Percentiles rank a stretch among this genome's conserved stretches.
phyloP scores from a whole-genome alignment of 1,140 invertebrate genomes.

The Ganaspis sp. region DNA sequence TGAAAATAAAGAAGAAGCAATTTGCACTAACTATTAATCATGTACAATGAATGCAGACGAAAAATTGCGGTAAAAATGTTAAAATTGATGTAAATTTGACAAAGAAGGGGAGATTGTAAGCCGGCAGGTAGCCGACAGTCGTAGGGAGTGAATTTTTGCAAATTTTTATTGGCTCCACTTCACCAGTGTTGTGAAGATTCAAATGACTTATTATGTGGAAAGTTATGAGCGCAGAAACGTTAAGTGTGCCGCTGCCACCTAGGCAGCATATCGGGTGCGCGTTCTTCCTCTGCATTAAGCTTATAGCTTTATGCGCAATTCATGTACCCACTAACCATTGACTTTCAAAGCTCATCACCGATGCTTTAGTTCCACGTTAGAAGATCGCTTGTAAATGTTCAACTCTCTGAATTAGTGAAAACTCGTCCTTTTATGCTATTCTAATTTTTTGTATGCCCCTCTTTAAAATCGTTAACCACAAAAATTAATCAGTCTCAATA shows the following conservation, averaged over 20 bases:
- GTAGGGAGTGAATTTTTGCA: background rate
- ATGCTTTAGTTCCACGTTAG: conserved; percentile 11
- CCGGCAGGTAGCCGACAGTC: conserved; percentile 2
- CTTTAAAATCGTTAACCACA: background rate
- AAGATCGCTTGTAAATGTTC: conserved; percentile 18
- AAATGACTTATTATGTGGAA: conserved; percentile 54
- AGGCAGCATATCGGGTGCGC: background rate
- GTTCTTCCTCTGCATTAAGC: conserved; percentile 18
- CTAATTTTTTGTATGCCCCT: background rate
- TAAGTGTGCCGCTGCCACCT: conserved; percentile 45
- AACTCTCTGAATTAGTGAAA: no score
- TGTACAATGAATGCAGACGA: no score
- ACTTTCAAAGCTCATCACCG: conserved; percentile 17
- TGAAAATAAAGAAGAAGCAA: no score
- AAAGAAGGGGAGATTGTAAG: background rate
- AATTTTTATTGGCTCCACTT: conserved; percentile 27
- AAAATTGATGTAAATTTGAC: background rate
- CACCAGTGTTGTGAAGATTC: conserved; percentile 8
- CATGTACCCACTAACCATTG: conserved; percentile 22
- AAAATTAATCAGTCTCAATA: background rate
- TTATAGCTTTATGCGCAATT: conserved; percentile 31
- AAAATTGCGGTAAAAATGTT: no score
- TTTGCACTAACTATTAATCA: no score
- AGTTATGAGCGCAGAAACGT: conserved; percentile 53
- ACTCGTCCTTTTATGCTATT: background rate